A percentile compares a stretch with the other conserved stretches of the same genome.
phyloP scores from a whole-genome alignment of 1,140 invertebrate genomes.

The Macrocentrus cingulum region DNA sequence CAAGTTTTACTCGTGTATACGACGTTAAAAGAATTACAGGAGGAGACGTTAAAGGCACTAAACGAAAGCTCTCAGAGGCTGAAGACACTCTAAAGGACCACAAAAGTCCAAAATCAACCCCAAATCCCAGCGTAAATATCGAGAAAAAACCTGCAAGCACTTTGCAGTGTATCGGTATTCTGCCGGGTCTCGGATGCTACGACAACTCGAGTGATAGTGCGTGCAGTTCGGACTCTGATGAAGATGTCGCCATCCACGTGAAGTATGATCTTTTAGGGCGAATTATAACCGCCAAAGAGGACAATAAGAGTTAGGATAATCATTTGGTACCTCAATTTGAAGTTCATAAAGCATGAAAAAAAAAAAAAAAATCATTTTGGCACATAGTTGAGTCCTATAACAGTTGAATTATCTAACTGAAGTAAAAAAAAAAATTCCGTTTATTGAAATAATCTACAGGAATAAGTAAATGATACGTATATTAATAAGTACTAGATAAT shows the following conservation, averaged over 20 bases:
- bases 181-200: conserved; percentile 78
- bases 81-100: conserved; percentile 47
- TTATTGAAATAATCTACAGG: background rate
- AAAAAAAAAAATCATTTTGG: background rate
- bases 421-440: conserved; percentile 1
- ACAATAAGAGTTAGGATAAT: conserved; percentile 25
- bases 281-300: conserved; percentile 44
- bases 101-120: conserved; percentile 26
- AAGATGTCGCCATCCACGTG: conserved; percentile 53
- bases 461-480: background rate
- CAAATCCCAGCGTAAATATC: conserved; percentile 10
- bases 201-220: conserved; percentile 71
- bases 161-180: conserved; percentile 71
- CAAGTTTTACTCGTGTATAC: too few species aligned
- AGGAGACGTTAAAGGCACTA: conserved; percentile 47
- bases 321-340: background rate
- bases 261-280: conserved; percentile 64
- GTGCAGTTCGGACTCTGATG: conserved; percentile 64
- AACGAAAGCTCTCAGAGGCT: conserved; percentile 65
- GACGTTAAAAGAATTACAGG: too few species aligned
- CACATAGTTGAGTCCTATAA: too few species aligned
- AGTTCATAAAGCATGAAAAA: background rate
- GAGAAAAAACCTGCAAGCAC: conserved; percentile 9
- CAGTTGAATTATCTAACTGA: too few species aligned
- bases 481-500: too few species aligned